Conservation (phyloP, 1,140 invertebrate species). For the Sitobion miscanthi region DNA sequence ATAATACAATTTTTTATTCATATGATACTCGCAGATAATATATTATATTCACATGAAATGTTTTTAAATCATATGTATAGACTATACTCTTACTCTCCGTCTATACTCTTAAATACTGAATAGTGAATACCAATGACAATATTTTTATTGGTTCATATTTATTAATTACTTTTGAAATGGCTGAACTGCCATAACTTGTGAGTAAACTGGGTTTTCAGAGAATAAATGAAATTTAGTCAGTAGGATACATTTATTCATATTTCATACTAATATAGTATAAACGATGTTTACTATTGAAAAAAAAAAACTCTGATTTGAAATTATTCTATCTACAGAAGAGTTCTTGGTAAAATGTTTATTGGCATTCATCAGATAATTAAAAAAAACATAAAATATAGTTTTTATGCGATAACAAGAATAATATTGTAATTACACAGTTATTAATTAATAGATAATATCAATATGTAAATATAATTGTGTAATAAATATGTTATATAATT, state of each 20-base stretch:
- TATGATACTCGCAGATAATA: too few species aligned
- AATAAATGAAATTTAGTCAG: background rate
- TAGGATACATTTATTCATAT: background rate
- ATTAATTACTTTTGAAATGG: background rate
- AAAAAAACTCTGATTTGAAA: background rate
- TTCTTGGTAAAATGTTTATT: background rate
- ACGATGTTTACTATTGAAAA: background rate
- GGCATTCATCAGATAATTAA: background rate
- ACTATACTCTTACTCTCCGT: too few species aligned
- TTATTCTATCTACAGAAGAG: background rate
- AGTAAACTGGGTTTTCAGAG: background rate
- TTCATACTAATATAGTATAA: background rate
- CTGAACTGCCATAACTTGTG: background rate
- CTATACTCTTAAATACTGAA: too few species aligned
- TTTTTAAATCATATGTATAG: background rate
- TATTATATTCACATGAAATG: background rate
- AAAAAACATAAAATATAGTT: slow-evolving; percentile 7
- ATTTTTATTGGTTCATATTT: too few species aligned
- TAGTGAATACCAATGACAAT: background rate
- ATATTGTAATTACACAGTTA: background rate
- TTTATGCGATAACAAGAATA: background rate
- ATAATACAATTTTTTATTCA: background rate
- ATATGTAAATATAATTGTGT: background rate
- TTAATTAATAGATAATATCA: slow-evolving; percentile 2
- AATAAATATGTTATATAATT: background rate